These are phyloP conservation scores for Archaeoteleia sp. DNA, from an alignment of 2,888 invertebrate species.

Conservation along the genomic window DNA sequence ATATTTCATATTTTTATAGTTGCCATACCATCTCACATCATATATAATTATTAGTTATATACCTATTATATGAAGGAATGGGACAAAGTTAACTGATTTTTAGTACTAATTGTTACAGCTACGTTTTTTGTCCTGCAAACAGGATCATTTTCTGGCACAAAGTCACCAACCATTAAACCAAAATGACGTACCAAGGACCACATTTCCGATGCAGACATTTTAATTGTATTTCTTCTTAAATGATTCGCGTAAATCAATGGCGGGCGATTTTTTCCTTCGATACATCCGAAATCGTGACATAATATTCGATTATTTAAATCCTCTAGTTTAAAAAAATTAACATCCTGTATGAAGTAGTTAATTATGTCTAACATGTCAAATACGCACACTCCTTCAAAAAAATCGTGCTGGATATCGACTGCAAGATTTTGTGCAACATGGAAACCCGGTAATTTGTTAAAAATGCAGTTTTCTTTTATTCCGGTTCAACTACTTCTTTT, in stretches of 20 bases:
- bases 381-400: constrained; percentile 2
- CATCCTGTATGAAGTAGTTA: neutral
- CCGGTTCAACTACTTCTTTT: neutral
- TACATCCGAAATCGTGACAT: neutral
- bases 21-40: no score
- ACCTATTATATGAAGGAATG: constrained; percentile 14
- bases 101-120: constrained; percentile 10
- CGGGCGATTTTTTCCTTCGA: neutral
- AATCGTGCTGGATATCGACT: neutral
- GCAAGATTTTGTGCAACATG: neutral
- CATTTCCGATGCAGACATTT: no score
- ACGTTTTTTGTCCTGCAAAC: constrained; percentile 15
- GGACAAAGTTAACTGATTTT: constrained; percentile 10
- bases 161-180: no score
- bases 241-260: neutral
- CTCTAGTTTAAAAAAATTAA: neutral
- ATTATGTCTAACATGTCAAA: neutral
- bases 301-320: neutral
- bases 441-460: constrained; percentile 2
- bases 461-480: constrained; percentile 7
- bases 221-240: no score
- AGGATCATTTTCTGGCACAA: no score
- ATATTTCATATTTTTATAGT: no score
- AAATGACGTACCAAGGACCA: no score
- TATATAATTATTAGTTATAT: neutral